Evolutionary conservation across 2,888 invertebrate species (phyloP).

Genomic region (Lasioglossum marginatum): DNA sequence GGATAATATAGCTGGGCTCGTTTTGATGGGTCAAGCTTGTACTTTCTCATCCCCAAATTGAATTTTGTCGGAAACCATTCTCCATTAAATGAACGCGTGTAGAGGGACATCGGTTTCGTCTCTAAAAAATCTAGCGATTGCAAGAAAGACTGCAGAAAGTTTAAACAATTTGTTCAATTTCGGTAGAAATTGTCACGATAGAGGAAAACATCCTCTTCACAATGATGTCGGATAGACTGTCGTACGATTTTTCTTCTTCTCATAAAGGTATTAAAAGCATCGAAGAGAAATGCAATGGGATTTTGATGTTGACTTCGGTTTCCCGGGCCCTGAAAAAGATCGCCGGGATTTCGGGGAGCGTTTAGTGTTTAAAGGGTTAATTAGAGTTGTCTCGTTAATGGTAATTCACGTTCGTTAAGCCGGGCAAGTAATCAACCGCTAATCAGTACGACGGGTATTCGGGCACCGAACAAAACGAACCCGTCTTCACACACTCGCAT

Average conservation of each 20-base stretch:
- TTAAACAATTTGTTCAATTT: too few relatives aligned
- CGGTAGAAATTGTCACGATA: too few relatives aligned
- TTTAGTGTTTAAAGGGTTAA: constrained; percentile 1
- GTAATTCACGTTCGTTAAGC: constrained; percentile 7
- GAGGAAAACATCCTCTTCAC: too few relatives aligned
- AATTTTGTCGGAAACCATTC: too few relatives aligned
- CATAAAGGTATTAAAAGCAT: not conserved
- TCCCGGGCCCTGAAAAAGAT: not conserved
- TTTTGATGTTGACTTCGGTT: not conserved
- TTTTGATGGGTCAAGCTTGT: not conserved
- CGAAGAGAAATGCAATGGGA: too few relatives aligned
- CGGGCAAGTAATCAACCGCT: constrained; percentile 8
- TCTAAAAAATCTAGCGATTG: too few relatives aligned
- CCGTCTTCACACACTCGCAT: constrained; percentile 2
- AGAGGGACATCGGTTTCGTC: too few relatives aligned
- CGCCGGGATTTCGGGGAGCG: not conserved
- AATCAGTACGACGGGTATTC: constrained; percentile 8
- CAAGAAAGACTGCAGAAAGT: too few relatives aligned
- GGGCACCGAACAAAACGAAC: not conserved
- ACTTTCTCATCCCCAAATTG: not conserved
- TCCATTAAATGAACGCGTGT: too few relatives aligned
- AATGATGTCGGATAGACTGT: not conserved
- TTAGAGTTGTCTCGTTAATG: constrained; percentile 7
- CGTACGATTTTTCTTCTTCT: not conserved
- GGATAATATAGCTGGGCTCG: not conserved